Conservation (phyloP, 2,888 invertebrate genomes). For the Agriopis leucophaearia region DNA sequence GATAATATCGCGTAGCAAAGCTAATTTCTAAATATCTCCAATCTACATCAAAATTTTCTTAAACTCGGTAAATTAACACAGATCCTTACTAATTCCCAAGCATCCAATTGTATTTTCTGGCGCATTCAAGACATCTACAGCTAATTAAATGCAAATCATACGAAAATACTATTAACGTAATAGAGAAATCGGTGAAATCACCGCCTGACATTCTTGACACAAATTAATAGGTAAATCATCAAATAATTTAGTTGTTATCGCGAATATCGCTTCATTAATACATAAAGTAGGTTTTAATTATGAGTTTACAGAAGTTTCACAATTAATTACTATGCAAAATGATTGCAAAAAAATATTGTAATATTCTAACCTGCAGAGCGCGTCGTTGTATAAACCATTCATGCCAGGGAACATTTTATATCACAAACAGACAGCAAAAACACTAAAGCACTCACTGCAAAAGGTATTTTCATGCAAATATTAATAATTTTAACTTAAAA, state of each 20-base stretch:
- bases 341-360: conserved; percentile 17
- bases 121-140: conserved; percentile 6
- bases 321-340: conserved; percentile 14
- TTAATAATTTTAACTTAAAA: conserved; percentile 51
- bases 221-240: conserved; percentile 23
- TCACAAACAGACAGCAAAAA: conserved; percentile 48
- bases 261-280: conserved; percentile 11
- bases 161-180: conserved; percentile 21
- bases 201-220: conserved; percentile 38
- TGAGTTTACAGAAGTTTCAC: conserved; percentile 10
- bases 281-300: background rate
- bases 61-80: background rate
- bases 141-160: conserved; percentile 33
- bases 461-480: conserved; percentile 42
- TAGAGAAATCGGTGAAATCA: conserved; percentile 46
- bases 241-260: conserved; percentile 2
- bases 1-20: no score
- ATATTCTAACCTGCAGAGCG: conserved; percentile 78
- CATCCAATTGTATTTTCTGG: conserved; percentile 1
- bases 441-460: conserved; percentile 55
- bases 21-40: no score
- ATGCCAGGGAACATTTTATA: conserved; percentile 75
- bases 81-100: background rate
- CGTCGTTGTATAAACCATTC: conserved; percentile 78
- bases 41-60: background rate